Conservation (phyloP, 2,797 vertebrate species). For the Argentina silus region DNA sequence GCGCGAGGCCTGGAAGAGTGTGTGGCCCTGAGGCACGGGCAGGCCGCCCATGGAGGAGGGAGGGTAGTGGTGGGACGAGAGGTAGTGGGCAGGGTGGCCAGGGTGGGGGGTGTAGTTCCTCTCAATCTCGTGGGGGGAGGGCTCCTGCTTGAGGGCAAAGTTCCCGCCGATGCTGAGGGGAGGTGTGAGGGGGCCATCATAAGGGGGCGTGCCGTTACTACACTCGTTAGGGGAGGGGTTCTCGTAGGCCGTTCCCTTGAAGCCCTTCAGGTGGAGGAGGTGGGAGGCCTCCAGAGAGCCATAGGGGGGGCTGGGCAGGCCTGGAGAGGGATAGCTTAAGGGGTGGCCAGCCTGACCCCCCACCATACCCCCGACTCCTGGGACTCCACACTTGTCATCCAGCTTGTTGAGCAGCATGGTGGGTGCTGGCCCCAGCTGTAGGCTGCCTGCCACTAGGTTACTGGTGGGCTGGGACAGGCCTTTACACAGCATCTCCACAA, state of each 20-base stretch:
- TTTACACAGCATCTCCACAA: slow-evolving; percentile 96
- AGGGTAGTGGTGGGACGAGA: slow-evolving; percentile 78
- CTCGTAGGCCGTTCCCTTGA: slow-evolving; percentile 85
- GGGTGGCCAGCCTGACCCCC: slow-evolving; percentile 72
- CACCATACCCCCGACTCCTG: slow-evolving; percentile 54
- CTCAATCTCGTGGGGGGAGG: slow-evolving; percentile 86
- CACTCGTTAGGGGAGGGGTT: slow-evolving; percentile 84
- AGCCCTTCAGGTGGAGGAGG: slow-evolving; percentile 90
- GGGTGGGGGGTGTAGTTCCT: slow-evolving; percentile 79
- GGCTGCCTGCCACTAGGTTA: slow-evolving; percentile 93
- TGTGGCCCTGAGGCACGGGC: slow-evolving; percentile 80
- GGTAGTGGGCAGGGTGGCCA: slow-evolving; percentile 78
- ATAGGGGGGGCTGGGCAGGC: slow-evolving; percentile 95
- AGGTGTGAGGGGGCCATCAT: slow-evolving; percentile 92
- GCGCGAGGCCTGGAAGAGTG: slow-evolving; percentile 82
- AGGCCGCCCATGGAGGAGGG: slow-evolving; percentile 67
- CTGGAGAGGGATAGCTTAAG: slow-evolving; percentile 90
- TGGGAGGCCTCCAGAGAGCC: slow-evolving; percentile 90
- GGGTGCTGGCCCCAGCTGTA: slow-evolving; percentile 86
- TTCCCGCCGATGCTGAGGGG: slow-evolving; percentile 94
- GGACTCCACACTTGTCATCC: slow-evolving; percentile 85
- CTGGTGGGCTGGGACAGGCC: slow-evolving; percentile 97
- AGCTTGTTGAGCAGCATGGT: slow-evolving; percentile 84
- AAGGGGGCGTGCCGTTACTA: slow-evolving; percentile 85
- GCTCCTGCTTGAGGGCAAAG: slow-evolving; percentile 93